Percentiles rank a stretch among this genome's conserved stretches.
phyloP scores from a whole-genome alignment of 2,797 vertebrate genomes.

The Labeo calbasu region DNA sequence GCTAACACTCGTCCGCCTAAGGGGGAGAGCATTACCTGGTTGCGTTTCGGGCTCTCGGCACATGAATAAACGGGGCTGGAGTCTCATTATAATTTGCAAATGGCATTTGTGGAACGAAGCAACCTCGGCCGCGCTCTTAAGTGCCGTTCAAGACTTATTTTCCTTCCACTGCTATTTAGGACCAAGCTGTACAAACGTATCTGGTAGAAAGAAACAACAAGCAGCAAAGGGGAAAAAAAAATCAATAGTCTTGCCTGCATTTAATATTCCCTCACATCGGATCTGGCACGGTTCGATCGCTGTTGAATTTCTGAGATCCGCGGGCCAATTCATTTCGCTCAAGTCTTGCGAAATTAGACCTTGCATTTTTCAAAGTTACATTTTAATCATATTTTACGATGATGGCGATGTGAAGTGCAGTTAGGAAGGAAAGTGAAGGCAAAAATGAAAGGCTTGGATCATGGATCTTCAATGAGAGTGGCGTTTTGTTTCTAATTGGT shows the following conservation, averaged over 20 bases:
- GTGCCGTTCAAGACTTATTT: slow-evolving; percentile 64
- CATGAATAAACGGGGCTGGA: slow-evolving; percentile 55
- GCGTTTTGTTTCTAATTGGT: slow-evolving; percentile 28
- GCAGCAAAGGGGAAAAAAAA: slow-evolving; percentile 52
- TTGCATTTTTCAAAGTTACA: slow-evolving; percentile 69
- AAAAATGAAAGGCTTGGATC: background rate
- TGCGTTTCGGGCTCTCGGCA: slow-evolving; percentile 58
- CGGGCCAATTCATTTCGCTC: slow-evolving; percentile 68
- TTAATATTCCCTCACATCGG: slow-evolving; percentile 65
- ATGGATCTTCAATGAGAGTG: background rate
- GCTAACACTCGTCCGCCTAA: slow-evolving; percentile 61
- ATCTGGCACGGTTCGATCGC: slow-evolving; percentile 64
- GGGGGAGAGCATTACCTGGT: slow-evolving; percentile 61
- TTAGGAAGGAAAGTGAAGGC: background rate
- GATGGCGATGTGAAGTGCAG: slow-evolving; percentile 36
- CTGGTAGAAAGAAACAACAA: slow-evolving; percentile 45
- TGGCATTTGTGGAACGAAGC: slow-evolving; percentile 57
- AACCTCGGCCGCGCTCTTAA: slow-evolving; percentile 49
- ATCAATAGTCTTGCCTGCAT: slow-evolving; percentile 63
- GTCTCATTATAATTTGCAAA: slow-evolving; percentile 67
- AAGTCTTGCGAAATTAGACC: slow-evolving; percentile 70
- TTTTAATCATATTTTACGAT: slow-evolving; percentile 64
- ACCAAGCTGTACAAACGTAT: slow-evolving; percentile 42
- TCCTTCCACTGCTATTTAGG: slow-evolving; percentile 62
- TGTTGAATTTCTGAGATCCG: slow-evolving; percentile 60